Evolutionary conservation across 2,888 invertebrate genomes (phyloP).

Genomic region (Leptogaster cylindrica): DNA sequence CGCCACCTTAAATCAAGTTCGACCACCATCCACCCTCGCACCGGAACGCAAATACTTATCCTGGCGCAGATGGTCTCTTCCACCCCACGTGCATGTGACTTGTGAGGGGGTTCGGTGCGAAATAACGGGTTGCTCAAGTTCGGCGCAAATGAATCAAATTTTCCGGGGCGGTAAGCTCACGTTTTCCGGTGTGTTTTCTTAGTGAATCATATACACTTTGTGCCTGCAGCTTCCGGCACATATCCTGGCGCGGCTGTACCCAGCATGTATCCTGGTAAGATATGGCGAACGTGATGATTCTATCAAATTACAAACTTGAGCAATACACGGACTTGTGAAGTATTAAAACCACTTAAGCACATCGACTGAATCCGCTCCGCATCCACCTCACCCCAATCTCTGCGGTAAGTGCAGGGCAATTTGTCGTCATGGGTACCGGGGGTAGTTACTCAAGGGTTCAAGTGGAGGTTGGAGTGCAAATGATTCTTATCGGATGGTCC

Average conservation of each 20-base stretch:
- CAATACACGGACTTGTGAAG: constrained; percentile 36
- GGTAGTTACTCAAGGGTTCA: neutral
- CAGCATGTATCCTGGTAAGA: neutral
- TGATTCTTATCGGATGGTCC: constrained; percentile 26
- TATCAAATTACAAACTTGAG: constrained; percentile 38
- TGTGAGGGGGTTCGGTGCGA: constrained; percentile 2
- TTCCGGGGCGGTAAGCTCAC: constrained; percentile 24
- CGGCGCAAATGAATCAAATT: constrained; percentile 36
- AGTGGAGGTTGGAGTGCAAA: constrained; percentile 5
- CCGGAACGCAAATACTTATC: too few relatives aligned
- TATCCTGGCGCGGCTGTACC: neutral
- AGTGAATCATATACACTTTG: constrained; percentile 32
- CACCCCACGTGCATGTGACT: too few relatives aligned
- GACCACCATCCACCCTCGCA: constrained; percentile 3
- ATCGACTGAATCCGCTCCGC: constrained; percentile 23
- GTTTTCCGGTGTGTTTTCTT: constrained; percentile 38
- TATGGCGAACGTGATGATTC: constrained; percentile 32
- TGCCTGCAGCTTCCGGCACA: constrained; percentile 1
- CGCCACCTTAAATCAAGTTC: neutral
- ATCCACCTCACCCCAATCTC: neutral
- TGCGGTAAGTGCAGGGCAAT: constrained; percentile 15
- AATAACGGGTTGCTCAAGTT: constrained; percentile 8
- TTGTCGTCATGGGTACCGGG: neutral
- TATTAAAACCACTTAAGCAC: constrained; percentile 38
- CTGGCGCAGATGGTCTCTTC: too few relatives aligned